Percentiles rank a stretch among this genome's conserved stretches.
These are phyloP conservation scores for Pangasius mekongensis DNA, from an alignment of 2,797 vertebrate genomes.

Conservation along the genomic window DNA sequence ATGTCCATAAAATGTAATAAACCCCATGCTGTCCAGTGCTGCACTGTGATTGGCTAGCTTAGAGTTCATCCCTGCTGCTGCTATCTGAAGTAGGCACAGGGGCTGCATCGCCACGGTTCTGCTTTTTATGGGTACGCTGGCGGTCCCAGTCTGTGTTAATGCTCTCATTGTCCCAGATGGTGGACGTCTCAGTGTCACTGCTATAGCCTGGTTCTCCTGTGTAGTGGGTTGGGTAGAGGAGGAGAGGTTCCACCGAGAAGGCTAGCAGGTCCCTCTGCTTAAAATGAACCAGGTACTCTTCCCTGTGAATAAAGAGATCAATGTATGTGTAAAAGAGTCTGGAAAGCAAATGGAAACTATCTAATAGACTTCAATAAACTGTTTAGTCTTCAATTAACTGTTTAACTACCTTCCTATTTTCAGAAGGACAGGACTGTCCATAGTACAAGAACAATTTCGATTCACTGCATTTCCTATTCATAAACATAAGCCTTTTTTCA, in stretches of 20 bases:
- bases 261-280: constrained; percentile 85
- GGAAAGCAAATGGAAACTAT: background rate
- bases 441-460: background rate
- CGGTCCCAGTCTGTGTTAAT: constrained; percentile 93
- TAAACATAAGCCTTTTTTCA: background rate
- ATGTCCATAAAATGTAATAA: background rate
- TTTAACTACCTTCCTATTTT: background rate
- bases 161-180: constrained; percentile 94
- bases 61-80: constrained; percentile 11
- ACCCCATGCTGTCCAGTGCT: background rate
- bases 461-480: background rate
- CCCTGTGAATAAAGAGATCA: constrained; percentile 66
- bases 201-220: constrained; percentile 94
- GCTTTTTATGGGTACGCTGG: constrained; percentile 82
- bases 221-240: constrained; percentile 96
- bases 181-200: constrained; percentile 97
- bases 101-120: constrained; percentile 81
- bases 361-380: background rate
- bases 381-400: background rate
- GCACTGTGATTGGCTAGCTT: background rate
- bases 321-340: background rate
- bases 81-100: background rate
- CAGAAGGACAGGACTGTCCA: background rate
- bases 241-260: constrained; percentile 91
- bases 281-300: constrained; percentile 86